These are phyloP conservation scores for Uromys caudimaculatus DNA, from an alignment of 2,797 vertebrate species.

Conservation along the genomic window DNA sequence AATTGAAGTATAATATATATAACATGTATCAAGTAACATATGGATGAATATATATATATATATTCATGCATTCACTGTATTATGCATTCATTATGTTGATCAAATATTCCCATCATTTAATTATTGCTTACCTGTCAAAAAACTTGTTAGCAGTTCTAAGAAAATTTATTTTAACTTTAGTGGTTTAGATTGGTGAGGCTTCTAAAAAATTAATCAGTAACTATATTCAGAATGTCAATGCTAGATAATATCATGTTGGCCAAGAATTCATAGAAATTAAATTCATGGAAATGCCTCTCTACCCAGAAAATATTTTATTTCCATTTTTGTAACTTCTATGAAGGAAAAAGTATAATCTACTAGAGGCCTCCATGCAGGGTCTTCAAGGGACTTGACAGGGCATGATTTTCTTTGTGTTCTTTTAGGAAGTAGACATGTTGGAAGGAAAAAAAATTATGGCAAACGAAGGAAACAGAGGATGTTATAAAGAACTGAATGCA, in stretches of 20 bases:
- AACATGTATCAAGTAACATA: too few species aligned
- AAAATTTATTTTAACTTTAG: slow-evolving; percentile 19
- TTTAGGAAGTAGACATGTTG: background rate
- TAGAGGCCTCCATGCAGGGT: rapidly evolving
- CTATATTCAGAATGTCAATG: background rate
- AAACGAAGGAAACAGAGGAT: background rate
- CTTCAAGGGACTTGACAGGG: background rate
- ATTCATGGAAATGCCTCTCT: background rate
- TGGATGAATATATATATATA: too few species aligned
- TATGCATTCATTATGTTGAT: background rate
- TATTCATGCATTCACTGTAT: background rate
- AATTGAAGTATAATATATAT: too few species aligned
- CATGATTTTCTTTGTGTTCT: background rate
- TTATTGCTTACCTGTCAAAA: background rate
- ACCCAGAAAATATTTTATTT: background rate
- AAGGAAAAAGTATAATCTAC: background rate
- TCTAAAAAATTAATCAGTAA: slow-evolving; percentile 1
- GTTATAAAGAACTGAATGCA: background rate
- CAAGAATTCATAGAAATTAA: background rate
- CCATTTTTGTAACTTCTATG: background rate
- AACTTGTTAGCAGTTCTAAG: background rate
- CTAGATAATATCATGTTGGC: background rate
- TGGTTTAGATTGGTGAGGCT: background rate
- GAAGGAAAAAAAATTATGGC: rapidly evolving
- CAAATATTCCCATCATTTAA: background rate